Percentiles rank a stretch among this genome's conserved stretches.
Evolutionary conservation across 2,797 vertebrate species (phyloP).

Genomic region (Tapirus indicus): DNA sequence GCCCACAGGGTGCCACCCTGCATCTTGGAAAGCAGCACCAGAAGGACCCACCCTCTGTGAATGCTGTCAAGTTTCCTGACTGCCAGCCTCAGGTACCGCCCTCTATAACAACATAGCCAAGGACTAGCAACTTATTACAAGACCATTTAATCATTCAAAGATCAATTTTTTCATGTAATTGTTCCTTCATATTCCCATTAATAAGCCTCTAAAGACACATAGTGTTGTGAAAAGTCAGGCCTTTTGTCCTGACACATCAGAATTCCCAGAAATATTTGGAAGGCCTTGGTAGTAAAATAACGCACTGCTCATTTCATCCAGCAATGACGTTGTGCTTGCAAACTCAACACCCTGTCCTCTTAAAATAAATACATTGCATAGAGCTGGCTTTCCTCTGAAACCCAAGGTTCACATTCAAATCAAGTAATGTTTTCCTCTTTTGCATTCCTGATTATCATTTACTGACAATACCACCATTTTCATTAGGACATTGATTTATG

Average conservation of each 20-base stretch:
- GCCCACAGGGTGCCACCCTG: neutral
- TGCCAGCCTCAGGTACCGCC: neutral
- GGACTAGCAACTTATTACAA: neutral
- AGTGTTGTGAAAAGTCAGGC: slow-evolving; percentile 14
- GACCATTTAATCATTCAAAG: slow-evolving; percentile 17
- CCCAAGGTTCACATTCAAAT: slow-evolving; percentile 46
- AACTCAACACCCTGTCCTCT: slow-evolving; percentile 34
- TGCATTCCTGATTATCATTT: slow-evolving; percentile 1
- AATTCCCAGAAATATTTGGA: slow-evolving; percentile 64
- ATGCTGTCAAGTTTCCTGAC: neutral
- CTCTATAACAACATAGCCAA: neutral
- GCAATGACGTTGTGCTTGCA: neutral
- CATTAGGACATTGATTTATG: slow-evolving; percentile 61
- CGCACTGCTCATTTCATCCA: neutral
- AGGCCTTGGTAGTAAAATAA: slow-evolving; percentile 36
- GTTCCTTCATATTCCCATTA: slow-evolving; percentile 43
- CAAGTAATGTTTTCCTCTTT: slow-evolving; percentile 47
- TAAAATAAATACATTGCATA: slow-evolving; percentile 32
- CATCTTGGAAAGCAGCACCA: neutral
- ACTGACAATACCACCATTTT: slow-evolving; percentile 32
- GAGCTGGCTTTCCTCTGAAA: neutral
- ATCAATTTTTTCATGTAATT: slow-evolving; percentile 29
- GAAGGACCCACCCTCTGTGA: neutral
- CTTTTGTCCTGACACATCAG: slow-evolving; percentile 55
- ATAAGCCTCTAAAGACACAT: slow-evolving; percentile 39